A percentile compares a stretch with the other conserved stretches of the same genome.
These are phyloP conservation scores for Branchellion lobata DNA, from an alignment of 2,888 invertebrate species.

Conservation along the genomic window DNA sequence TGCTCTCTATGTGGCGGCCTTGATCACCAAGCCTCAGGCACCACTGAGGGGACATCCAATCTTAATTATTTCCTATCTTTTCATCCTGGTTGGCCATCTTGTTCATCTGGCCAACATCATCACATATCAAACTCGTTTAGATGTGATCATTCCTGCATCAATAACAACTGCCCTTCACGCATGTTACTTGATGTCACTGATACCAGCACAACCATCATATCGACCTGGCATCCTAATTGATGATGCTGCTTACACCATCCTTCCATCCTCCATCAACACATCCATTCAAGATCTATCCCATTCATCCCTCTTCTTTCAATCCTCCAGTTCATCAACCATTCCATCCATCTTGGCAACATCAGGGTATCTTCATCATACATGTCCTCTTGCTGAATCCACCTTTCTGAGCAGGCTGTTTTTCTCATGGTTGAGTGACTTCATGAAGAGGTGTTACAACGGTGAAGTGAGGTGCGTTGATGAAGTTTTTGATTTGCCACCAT, in stretches of 20 bases:
- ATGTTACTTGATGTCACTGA: constrained; percentile 72
- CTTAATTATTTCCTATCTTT: constrained; percentile 72
- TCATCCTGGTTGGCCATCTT: constrained; percentile 70
- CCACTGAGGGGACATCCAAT: constrained; percentile 75
- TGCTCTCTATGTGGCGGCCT: constrained; percentile 72
- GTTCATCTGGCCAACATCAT: constrained; percentile 73
- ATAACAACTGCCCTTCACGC: constrained; percentile 66
- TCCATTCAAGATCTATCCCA: too few relatives aligned
- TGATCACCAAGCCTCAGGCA: constrained; percentile 65
- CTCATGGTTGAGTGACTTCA: constrained; percentile 82
- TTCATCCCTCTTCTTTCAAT: constrained; percentile 1
- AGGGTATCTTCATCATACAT: neutral
- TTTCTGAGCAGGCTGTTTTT: constrained; percentile 77
- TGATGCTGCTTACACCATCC: neutral
- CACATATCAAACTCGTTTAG: constrained; percentile 45
- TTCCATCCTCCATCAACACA: neutral
- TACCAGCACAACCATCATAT: constrained; percentile 67
- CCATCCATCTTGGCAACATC: neutral
- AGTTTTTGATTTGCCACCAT: constrained; percentile 57
- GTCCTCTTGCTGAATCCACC: constrained; percentile 72
- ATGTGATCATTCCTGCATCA: constrained; percentile 55
- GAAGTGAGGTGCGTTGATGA: constrained; percentile 66
- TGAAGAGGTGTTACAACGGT: constrained; percentile 64
- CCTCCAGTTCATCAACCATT: neutral
- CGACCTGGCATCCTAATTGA: neutral